phyloP scores from a whole-genome alignment of 2,113 vertebrate species.

The Alligator mississippiensis region DNA sequence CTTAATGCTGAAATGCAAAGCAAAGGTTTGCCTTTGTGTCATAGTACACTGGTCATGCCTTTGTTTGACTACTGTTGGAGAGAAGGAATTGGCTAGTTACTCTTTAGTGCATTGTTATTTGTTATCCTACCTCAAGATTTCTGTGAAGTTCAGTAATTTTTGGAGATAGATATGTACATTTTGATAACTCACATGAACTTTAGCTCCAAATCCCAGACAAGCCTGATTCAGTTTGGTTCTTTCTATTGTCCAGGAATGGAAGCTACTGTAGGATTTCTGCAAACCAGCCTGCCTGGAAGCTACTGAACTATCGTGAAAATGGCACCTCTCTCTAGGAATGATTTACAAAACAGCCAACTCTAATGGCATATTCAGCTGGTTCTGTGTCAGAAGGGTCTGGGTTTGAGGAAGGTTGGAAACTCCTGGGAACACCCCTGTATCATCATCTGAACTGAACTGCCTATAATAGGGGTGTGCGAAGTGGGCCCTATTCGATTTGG shows the following conservation, averaged over 20 bases:
- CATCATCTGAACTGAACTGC: background rate
- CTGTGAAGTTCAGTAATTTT: background rate
- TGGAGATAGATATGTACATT: background rate
- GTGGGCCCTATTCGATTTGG: no score
- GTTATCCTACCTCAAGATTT: background rate
- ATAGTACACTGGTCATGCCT: background rate
- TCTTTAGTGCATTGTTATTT: background rate
- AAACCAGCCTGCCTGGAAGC: background rate
- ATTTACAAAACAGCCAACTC: fast-evolving
- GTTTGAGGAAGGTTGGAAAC: background rate
- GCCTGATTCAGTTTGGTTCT: background rate
- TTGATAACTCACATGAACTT: background rate
- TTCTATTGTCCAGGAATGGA: background rate
- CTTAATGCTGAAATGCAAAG: no score
- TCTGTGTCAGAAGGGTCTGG: background rate
- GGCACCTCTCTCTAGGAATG: background rate
- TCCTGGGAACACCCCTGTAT: background rate
- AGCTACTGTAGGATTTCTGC: background rate
- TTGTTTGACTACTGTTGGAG: background rate
- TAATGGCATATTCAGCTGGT: background rate
- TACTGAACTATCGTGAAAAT: background rate
- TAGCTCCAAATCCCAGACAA: background rate
- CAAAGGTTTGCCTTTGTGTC: no score
- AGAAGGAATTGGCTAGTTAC: background rate
- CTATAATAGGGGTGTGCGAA: background rate